Evolutionary conservation across 2,888 invertebrate genomes (phyloP).

Genomic region (Ferdinandea cuprea): DNA sequence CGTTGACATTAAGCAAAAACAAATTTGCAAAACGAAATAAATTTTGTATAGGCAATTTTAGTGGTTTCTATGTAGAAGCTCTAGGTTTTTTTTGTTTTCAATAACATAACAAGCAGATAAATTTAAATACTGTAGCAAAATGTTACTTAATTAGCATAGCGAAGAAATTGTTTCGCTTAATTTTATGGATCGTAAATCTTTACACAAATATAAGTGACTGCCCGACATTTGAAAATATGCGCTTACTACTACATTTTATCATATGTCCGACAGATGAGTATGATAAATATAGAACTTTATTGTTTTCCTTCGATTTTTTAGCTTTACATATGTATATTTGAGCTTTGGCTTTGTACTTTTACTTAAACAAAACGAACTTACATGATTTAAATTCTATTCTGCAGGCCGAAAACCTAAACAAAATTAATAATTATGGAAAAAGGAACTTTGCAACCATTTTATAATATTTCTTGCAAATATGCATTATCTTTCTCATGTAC

Average conservation of each 20-base stretch:
- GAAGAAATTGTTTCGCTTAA: conserved; percentile 8
- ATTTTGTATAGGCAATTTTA: conserved; percentile 13
- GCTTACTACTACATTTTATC: not conserved
- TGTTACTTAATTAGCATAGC: conserved; percentile 3
- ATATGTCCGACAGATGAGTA: conserved; percentile 5
- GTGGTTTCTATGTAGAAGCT: conserved; percentile 9
- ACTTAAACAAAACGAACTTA: too few relatives aligned
- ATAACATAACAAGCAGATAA: not conserved
- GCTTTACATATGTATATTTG: too few relatives aligned
- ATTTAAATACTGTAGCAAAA: conserved; percentile 37
- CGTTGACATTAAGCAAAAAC: conserved; percentile 13
- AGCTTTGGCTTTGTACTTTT: too few relatives aligned
- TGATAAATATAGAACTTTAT: not conserved
- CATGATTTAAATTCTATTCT: too few relatives aligned
- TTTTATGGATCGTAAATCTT: conserved; percentile 42
- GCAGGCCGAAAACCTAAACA: too few relatives aligned
- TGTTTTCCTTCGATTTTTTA: not conserved
- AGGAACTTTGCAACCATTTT: too few relatives aligned
- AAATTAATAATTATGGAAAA: too few relatives aligned
- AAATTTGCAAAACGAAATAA: conserved; percentile 16
- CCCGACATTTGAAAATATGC: conserved; percentile 8
- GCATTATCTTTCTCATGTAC: too few relatives aligned
- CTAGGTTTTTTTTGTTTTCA: not conserved
- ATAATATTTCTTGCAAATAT: too few relatives aligned
- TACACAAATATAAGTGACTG: conserved; percentile 1